A percentile compares a stretch with the other conserved stretches of the same genome.
Conservation (phyloP, 2,888 invertebrate species). For the Torymus auratus region DNA sequence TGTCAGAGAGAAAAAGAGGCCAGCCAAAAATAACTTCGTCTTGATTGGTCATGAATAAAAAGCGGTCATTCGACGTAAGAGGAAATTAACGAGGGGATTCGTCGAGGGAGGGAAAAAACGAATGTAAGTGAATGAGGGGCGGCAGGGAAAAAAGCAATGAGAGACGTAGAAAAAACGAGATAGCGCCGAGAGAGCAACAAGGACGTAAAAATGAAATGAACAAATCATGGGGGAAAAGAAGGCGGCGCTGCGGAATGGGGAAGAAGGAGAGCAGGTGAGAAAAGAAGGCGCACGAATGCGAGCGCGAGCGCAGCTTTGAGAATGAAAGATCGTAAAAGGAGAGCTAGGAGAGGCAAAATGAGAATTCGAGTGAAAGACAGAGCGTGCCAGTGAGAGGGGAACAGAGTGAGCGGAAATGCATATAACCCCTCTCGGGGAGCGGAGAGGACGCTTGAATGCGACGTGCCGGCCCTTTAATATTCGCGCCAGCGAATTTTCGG, state of each 20-base stretch:
- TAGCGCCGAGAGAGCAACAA: neutral
- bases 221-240: conserved; percentile 1
- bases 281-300: neutral
- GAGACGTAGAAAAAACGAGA: too few relatives aligned
- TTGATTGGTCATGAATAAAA: neutral
- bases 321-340: conserved; percentile 42
- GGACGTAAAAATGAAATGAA: conserved; percentile 25
- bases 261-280: neutral
- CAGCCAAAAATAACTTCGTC: too few relatives aligned
- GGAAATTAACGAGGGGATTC: conserved; percentile 7
- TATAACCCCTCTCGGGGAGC: conserved; percentile 7
- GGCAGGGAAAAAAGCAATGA: too few relatives aligned
- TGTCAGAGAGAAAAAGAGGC: too few relatives aligned
- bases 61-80: neutral
- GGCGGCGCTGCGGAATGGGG: neutral
- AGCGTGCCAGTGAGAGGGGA: neutral
- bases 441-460: conserved; percentile 27
- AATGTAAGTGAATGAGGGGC: too few relatives aligned
- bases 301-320: conserved; percentile 10
- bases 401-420: conserved; percentile 26
- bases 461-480: conserved; percentile 47
- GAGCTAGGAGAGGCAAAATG: conserved; percentile 29
- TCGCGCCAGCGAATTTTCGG: conserved; percentile 49
- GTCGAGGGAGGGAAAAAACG: conserved; percentile 5
- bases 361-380: conserved; percentile 28